Percentiles rank a stretch among this genome's conserved stretches.
These are phyloP conservation scores for Bombus haemorrhoidalis DNA, from an alignment of 1,140 invertebrate genomes.

Conservation along the genomic window DNA sequence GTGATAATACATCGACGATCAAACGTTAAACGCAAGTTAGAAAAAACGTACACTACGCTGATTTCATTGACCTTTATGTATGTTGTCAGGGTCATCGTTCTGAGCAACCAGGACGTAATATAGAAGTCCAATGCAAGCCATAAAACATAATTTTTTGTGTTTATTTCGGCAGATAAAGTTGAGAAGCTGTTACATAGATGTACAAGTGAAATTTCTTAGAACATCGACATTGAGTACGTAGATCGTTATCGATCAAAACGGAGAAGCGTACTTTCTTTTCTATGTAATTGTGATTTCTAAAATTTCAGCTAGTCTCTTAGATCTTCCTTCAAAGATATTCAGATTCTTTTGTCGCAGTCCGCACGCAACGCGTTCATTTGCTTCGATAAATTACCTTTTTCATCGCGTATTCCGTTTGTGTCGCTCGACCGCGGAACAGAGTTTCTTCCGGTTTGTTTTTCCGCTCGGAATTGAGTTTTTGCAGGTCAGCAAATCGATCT, in stretches of 20 bases:
- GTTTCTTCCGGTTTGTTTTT: neutral
- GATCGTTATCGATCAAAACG: no score
- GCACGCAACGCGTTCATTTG: neutral
- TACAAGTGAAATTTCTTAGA: no score
- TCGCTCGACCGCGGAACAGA: neutral
- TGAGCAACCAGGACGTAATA: no score
- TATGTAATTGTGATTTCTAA: neutral
- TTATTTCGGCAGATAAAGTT: no score
- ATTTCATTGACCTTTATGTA: neutral
- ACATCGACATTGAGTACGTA: no score
- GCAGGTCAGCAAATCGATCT: slow-evolving; percentile 14
- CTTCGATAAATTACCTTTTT: slow-evolving; percentile 30
- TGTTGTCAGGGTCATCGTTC: no score
- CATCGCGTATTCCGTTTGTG: slow-evolving; percentile 14
- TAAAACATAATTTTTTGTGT: no score
- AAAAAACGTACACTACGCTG: neutral
- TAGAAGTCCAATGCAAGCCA: no score
- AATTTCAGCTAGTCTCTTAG: neutral
- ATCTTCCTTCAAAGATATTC: neutral
- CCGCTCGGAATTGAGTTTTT: slow-evolving; percentile 30
- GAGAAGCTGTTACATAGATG: no score
- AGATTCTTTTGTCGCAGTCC: no score
- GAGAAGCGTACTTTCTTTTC: no score
- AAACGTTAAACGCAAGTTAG: neutral
- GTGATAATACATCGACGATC: neutral